Evolutionary conservation across 2,797 vertebrate genomes (phyloP).

Genomic region (Heterohyrax brucei): DNA sequence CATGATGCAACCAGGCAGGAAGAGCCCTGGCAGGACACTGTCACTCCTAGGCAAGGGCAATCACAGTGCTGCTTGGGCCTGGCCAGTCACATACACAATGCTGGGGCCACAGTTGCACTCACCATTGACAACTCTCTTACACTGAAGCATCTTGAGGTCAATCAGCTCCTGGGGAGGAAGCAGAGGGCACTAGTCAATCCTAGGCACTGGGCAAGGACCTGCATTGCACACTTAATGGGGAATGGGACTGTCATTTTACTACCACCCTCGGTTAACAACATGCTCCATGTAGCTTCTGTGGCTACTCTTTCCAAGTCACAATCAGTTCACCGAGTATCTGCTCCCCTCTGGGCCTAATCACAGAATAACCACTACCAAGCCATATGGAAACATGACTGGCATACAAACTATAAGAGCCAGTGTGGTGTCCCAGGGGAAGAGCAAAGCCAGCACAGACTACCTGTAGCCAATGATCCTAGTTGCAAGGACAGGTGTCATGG

Average conservation of each 20-base stretch:
- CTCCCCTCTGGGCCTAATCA: neutral
- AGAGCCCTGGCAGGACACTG: neutral
- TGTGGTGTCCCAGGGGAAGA: neutral
- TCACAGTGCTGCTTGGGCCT: neutral
- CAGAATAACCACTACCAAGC: slow-evolving; percentile 2
- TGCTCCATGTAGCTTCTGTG: neutral
- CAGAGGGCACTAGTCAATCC: slow-evolving; percentile 51
- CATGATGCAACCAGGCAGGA: neutral
- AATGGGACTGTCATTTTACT: neutral
- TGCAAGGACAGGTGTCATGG: neutral
- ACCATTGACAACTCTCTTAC: slow-evolving; percentile 95
- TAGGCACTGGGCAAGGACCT: neutral
- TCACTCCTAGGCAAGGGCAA: neutral
- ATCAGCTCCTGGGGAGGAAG: slow-evolving; percentile 94
- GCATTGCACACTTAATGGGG: neutral
- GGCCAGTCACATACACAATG: neutral
- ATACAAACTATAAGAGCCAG: neutral
- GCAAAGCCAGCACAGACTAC: neutral
- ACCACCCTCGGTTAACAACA: neutral
- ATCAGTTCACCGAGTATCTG: neutral
- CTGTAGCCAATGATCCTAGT: neutral
- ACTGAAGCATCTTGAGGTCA: slow-evolving; percentile 97
- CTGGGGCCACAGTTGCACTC: slow-evolving; percentile 79
- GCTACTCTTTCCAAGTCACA: neutral
- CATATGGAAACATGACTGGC: neutral